Conservation (phyloP, 64 coral and sea anemone species). For the Porites lutea region DNA sequence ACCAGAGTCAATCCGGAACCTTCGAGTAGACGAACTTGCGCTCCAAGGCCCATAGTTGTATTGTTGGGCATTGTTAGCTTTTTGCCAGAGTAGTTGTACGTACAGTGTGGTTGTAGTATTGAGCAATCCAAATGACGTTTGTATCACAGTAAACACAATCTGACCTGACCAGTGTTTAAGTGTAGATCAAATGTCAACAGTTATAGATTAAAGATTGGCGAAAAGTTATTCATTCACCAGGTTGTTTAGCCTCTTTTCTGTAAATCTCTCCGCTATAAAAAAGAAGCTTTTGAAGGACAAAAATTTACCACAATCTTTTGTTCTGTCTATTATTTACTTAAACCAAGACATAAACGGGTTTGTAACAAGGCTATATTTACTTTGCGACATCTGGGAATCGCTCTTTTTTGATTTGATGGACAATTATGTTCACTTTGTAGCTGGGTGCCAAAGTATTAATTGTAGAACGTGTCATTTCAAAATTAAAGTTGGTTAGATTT, state of each 20-base stretch:
- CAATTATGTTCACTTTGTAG: slow-evolving; percentile 1
- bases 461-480: background rate
- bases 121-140: slow-evolving; percentile 7
- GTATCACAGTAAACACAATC: background rate
- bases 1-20: slow-evolving; percentile 53
- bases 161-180: background rate
- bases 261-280: background rate
- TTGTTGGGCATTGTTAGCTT: background rate
- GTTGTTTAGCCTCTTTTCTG: background rate
- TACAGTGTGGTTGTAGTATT: background rate
- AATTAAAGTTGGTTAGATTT: too few species aligned
- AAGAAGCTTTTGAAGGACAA: background rate
- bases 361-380: background rate
- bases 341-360: background rate
- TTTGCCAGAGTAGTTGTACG: too few species aligned
- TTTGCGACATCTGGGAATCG: background rate
- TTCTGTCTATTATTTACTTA: background rate
- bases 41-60: background rate
- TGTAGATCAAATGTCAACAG: too few species aligned
- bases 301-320: background rate
- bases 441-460: background rate
- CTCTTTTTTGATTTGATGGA: slow-evolving; percentile 7
- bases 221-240: too few species aligned
- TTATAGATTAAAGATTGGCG: too few species aligned
- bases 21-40: slow-evolving; percentile 26